Percentiles rank a stretch among this genome's conserved stretches.
phyloP scores from a whole-genome alignment of 2,888 invertebrate species.

The Cephus nigrinus region DNA sequence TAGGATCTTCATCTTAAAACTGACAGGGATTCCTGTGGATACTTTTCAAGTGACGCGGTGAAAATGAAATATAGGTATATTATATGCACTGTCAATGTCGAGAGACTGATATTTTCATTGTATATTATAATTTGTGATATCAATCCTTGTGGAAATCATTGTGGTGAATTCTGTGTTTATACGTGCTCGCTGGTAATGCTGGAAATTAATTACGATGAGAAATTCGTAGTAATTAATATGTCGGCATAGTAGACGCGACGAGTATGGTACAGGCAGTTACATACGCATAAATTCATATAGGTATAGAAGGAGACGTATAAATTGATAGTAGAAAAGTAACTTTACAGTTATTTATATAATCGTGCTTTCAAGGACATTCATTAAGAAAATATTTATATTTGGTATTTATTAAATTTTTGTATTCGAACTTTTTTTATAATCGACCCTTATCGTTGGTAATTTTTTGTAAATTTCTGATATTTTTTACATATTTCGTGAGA shows the following conservation, averaged over 20 bases:
- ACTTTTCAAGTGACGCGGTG: neutral
- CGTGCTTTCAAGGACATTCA: neutral
- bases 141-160: neutral
- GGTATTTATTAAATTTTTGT: neutral
- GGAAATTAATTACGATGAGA: neutral
- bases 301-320: neutral
- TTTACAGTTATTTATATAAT: neutral
- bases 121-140: neutral
- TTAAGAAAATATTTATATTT: neutral
- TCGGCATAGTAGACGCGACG: neutral
- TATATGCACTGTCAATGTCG: neutral
- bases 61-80: neutral
- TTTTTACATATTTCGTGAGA: neutral
- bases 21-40: neutral
- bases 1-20: slow-evolving; percentile 1
- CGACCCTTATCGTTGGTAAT: no score
- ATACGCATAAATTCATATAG: neutral
- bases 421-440: neutral
- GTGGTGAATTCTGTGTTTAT: neutral
- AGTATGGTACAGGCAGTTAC: neutral
- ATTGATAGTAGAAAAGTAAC: neutral
- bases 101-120: neutral
- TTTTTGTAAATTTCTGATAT: neutral
- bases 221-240: neutral
- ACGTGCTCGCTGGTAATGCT: neutral